Base-by-base conservation (phyloP, 1,140 invertebrate genomes). In the Brachionus koreanus region DNA sequence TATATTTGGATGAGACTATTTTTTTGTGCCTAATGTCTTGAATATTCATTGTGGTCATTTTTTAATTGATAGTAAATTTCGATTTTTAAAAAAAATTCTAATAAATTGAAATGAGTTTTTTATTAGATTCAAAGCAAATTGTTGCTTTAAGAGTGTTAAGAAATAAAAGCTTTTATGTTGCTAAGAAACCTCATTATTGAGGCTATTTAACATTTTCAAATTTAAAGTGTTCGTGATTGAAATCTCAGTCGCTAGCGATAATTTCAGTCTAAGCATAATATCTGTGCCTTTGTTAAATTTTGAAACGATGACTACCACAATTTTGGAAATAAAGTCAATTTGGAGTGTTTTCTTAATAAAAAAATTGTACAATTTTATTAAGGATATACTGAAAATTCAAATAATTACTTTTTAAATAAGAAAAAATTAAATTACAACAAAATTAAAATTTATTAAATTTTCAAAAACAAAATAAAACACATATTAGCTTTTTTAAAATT, bases 41-140 rank as follows among this genome's bases (percentile, higher is more conserved):
- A 12, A 79, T 61, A 10, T 79, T 79, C 76, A 79, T 5, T 7
- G 76, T 79, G 19, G 76, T 79, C 76, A 79, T 79, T 79, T 79
- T 79, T 49, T 10, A 35, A n/a, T 67, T 9, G 10, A 13, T n/a
- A 2, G 12, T 67, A 9, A 69, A 69, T 7, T 37, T 37, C 12
- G 33, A 39, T 39, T 69, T 33, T 65, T 5, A 33, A 46, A 65
- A 65, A 0, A 33, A 65, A 33, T 65, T 65, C 33, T 65, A 33
- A 65, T 12, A 33, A 25, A 63, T 63, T 63, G 10, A 63, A 63
- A 63, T 63, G 19, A 63, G 19, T 63, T 63, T 19, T 63, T 63
- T 67, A 33, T 33, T 33, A 33, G 23, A 67, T 39, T 69, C 1
- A 1, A 42, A 69, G 35, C 16, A 19, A 37, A 19, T 37, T 39